Percentiles rank a stretch among this genome's conserved stretches.
Evolutionary conservation across 2,113 vertebrate species (phyloP).

Genomic region (Orthonyx spaldingii): DNA sequence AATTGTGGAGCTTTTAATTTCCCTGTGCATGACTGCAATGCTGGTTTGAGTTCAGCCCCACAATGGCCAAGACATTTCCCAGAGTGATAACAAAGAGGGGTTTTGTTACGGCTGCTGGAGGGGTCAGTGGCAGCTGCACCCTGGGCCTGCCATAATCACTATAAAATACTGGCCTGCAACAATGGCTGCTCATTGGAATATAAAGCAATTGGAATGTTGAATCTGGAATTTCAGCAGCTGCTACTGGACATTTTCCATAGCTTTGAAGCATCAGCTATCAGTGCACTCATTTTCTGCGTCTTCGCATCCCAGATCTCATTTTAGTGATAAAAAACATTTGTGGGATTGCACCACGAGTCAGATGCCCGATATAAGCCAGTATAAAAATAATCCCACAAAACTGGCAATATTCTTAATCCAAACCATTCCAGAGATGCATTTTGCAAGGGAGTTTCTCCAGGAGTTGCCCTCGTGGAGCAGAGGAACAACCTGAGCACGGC

Average conservation of each 20-base stretch:
- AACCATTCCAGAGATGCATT: background rate
- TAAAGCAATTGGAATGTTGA: conserved; percentile 20
- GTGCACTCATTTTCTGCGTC: background rate
- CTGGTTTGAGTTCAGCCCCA: conserved; percentile 55
- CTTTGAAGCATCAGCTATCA: background rate
- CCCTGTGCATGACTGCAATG: background rate
- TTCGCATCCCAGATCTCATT: background rate
- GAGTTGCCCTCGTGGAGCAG: background rate
- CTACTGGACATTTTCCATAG: conserved; percentile 6
- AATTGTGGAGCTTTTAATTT: conserved; percentile 4
- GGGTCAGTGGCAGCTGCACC: conserved; percentile 57
- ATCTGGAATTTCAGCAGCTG: conserved; percentile 51
- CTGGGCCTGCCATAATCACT: conserved; percentile 25
- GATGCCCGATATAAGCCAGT: background rate
- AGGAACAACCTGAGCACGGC: background rate
- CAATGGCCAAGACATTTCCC: conserved; percentile 55
- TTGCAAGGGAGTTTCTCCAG: background rate
- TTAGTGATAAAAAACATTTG: background rate
- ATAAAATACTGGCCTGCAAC: conserved; percentile 24
- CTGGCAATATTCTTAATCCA: background rate
- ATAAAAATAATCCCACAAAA: background rate
- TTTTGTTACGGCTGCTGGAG: conserved; percentile 48
- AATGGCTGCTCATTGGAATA: conserved; percentile 54
- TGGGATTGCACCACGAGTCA: background rate
- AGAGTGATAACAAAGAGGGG: conserved; percentile 58